Evolutionary conservation across 2,888 invertebrate genomes (phyloP).

Genomic region (Ennomos quercinarius): DNA sequence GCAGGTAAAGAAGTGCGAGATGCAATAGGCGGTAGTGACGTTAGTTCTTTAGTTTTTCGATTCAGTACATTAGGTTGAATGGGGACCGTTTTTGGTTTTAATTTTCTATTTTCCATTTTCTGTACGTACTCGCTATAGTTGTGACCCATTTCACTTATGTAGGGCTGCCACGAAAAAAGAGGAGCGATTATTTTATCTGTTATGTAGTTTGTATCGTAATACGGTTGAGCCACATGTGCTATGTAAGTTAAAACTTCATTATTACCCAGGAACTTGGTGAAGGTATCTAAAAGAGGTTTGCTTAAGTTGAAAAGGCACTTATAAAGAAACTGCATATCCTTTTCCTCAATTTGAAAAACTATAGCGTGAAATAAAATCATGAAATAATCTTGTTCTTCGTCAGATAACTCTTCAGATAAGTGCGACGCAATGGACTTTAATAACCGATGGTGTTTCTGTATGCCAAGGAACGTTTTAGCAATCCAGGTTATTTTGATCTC

Average conservation of each 20-base stretch:
- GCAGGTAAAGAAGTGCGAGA: slow-evolving; percentile 40
- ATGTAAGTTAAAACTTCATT: slow-evolving; percentile 75
- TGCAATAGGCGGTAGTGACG: slow-evolving; percentile 8
- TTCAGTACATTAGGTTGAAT: slow-evolving; percentile 67
- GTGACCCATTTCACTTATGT: slow-evolving; percentile 72
- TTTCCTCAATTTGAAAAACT: slow-evolving; percentile 64
- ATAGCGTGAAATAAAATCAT: slow-evolving; percentile 67
- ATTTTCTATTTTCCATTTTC: slow-evolving; percentile 60
- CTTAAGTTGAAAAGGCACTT: slow-evolving; percentile 77
- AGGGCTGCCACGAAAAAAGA: slow-evolving; percentile 77
- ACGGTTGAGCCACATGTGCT: slow-evolving; percentile 73
- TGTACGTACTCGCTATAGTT: slow-evolving; percentile 65
- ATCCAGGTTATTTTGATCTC: slow-evolving; percentile 73
- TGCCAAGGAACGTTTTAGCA: slow-evolving; percentile 68
- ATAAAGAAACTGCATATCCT: slow-evolving; percentile 63
- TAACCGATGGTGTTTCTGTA: slow-evolving; percentile 66
- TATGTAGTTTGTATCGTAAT: slow-evolving; percentile 81
- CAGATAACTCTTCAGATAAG: slow-evolving; percentile 60
- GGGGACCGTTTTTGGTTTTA: slow-evolving; percentile 67
- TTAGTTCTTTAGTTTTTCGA: slow-evolving; percentile 53
- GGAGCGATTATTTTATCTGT: slow-evolving; percentile 79
- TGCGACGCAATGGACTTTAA: slow-evolving; percentile 58
- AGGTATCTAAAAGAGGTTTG: slow-evolving; percentile 61
- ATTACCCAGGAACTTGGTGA: slow-evolving; percentile 73
- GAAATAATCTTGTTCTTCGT: slow-evolving; percentile 68